Percentiles rank a stretch among this genome's conserved stretches.
Conservation (phyloP, 2,113 vertebrate genomes). For the Macrotis lagotis region DNA sequence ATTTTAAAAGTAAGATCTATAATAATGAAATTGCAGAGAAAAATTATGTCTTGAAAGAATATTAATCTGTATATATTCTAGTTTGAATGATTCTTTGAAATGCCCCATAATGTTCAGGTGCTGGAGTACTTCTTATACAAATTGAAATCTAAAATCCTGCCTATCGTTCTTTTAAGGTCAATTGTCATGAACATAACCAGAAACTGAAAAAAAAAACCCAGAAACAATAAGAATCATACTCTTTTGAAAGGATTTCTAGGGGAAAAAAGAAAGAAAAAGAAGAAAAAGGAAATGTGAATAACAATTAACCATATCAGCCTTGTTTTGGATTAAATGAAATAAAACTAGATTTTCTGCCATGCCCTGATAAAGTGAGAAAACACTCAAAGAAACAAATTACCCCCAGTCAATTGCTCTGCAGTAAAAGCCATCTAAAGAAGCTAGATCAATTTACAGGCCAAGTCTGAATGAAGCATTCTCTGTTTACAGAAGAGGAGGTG, state of each 20-base stretch:
- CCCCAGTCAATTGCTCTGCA: constrained; percentile 57
- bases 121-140: constrained; percentile 34
- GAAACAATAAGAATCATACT: not conserved
- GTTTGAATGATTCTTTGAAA: constrained; percentile 27
- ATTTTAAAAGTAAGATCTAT: not conserved
- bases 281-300: not conserved
- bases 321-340: constrained; percentile 58
- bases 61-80: not conserved
- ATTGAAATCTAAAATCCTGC: not conserved
- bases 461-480: constrained; percentile 60
- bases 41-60: not conserved
- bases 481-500: constrained; percentile 59
- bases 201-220: too few relatives aligned
- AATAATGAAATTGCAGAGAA: not conserved
- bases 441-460: constrained; percentile 71
- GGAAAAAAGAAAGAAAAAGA: not conserved
- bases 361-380: constrained; percentile 68
- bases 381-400: constrained; percentile 73
- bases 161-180: constrained; percentile 12
- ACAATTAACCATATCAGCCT: constrained; percentile 62
- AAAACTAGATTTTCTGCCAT: constrained; percentile 64
- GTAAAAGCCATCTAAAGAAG: constrained; percentile 73
- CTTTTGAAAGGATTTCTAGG: constrained; percentile 6
- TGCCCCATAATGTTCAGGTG: not conserved
- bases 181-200: constrained; percentile 49